A percentile compares a stretch with the other conserved stretches of the same genome.
These are phyloP conservation scores for Macroteleia sp. DNA, from an alignment of 2,888 invertebrate genomes.

Conservation along the genomic window DNA sequence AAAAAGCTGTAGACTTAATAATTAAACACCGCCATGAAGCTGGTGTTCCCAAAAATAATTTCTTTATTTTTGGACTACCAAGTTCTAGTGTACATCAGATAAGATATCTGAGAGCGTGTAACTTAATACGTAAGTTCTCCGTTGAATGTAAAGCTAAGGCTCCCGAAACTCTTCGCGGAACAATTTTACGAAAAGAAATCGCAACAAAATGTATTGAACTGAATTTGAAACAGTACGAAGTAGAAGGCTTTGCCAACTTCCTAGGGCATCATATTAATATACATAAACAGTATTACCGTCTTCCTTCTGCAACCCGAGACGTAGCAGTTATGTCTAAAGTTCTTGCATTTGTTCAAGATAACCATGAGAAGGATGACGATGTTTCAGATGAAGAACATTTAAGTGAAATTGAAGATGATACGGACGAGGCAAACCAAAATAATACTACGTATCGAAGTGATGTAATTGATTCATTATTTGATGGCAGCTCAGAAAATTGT, in stretches of 20 bases:
- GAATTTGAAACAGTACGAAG: slow-evolving; percentile 31
- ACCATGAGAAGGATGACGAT: background rate
- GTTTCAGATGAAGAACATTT: background rate
- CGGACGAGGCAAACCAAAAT: background rate
- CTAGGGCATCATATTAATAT: slow-evolving; percentile 47
- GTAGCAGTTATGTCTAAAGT: slow-evolving; percentile 1
- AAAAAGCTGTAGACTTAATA: slow-evolving; percentile 27
- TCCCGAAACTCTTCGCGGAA: slow-evolving; percentile 59
- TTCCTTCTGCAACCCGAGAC: slow-evolving; percentile 35
- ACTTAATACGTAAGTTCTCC: slow-evolving; percentile 45
- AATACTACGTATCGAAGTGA: background rate
- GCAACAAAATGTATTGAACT: slow-evolving; percentile 59
- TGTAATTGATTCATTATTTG: slow-evolving; percentile 10
- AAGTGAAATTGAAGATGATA: slow-evolving; percentile 6
- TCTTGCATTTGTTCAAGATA: background rate
- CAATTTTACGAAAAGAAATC: slow-evolving; percentile 61
- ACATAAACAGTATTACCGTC: slow-evolving; percentile 38
- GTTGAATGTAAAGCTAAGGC: slow-evolving; percentile 51
- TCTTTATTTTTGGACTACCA: slow-evolving; percentile 58
- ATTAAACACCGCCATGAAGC: slow-evolving; percentile 27
- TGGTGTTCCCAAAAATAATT: slow-evolving; percentile 33
- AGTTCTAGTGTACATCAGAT: background rate
- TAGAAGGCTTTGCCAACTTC: slow-evolving; percentile 50
- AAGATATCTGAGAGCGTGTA: slow-evolving; percentile 51
- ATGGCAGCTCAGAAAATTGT: background rate